Conservation (phyloP, 64 coral and sea anemone genomes). For the Acropora yongei region DNA sequence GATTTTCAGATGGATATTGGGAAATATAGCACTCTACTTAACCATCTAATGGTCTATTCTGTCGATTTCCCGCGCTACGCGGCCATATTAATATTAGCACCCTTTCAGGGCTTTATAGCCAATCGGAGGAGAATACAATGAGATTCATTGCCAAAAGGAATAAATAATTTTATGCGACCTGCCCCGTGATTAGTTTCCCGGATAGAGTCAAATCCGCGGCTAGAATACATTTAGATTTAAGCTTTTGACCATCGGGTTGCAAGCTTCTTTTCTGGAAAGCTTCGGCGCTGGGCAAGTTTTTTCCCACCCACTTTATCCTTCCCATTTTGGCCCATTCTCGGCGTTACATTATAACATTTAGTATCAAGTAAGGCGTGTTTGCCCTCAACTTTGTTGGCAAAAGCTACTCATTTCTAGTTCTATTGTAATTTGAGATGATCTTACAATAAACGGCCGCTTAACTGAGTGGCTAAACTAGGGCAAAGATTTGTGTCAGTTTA, state of each 20-base stretch:
- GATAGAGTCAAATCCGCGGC: background rate
- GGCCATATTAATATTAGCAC: no score
- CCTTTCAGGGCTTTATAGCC: no score
- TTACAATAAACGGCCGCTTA: conserved; percentile 31
- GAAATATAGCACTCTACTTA: no score
- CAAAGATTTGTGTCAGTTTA: no score
- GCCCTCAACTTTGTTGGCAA: background rate
- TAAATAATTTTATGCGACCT: conserved; percentile 22
- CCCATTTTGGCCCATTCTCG: no score
- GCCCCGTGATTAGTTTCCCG: background rate
- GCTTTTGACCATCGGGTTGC: background rate
- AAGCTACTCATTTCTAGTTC: no score
- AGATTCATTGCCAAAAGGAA: background rate
- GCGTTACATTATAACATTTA: no score
- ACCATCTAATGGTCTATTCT: no score
- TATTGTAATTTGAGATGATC: background rate
- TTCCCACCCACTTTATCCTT: no score
- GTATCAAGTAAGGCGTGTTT: background rate
- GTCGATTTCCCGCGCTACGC: no score
- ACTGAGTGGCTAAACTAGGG: background rate
- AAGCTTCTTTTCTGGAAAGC: background rate
- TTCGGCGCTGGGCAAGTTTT: background rate
- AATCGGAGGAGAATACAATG: background rate
- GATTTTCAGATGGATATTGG: no score
- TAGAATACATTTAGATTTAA: background rate